Conservation (phyloP, 2,888 invertebrate species). For the Rhamphomyia laevipes region DNA sequence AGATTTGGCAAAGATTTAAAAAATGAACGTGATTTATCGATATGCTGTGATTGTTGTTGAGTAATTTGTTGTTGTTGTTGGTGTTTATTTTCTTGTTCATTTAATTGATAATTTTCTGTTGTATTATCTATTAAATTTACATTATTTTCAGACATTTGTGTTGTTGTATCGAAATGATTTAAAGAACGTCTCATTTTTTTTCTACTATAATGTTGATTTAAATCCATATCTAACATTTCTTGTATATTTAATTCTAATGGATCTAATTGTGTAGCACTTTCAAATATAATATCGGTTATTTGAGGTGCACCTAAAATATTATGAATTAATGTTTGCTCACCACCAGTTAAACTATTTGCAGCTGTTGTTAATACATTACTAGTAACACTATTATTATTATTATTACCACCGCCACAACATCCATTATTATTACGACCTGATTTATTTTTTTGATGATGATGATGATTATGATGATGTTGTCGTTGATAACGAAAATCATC, state of each 20-base stretch:
- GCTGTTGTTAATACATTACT: slow-evolving; percentile 4
- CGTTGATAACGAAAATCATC: not conserved
- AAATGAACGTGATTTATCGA: slow-evolving; percentile 32
- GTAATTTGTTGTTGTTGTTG: slow-evolving; percentile 6
- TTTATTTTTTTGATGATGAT: not conserved
- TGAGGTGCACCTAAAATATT: slow-evolving; percentile 15
- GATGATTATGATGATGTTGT: not conserved
- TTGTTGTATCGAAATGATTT: slow-evolving; percentile 23
- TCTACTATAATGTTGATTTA: slow-evolving; percentile 11
- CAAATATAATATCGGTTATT: slow-evolving; percentile 24
- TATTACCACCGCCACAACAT: not conserved
- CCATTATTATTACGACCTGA: not conserved
- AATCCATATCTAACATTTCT: slow-evolving; percentile 42
- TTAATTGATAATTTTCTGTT: not conserved
- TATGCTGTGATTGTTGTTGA: slow-evolving; percentile 13
- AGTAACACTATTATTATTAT: slow-evolving; percentile 4
- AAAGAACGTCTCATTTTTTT: slow-evolving; percentile 6
- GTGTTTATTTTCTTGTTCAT: too few species aligned
- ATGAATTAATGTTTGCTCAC: not conserved
- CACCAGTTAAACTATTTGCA: not conserved
- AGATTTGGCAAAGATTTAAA: slow-evolving; percentile 59
- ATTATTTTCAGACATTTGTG: slow-evolving; percentile 24
- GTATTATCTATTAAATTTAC: slow-evolving; percentile 12
- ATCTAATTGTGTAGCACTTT: slow-evolving; percentile 38
- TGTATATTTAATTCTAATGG: slow-evolving; percentile 38